phyloP scores from a whole-genome alignment of 2,888 invertebrate species.

The Petrolisthes manimaculis region DNA sequence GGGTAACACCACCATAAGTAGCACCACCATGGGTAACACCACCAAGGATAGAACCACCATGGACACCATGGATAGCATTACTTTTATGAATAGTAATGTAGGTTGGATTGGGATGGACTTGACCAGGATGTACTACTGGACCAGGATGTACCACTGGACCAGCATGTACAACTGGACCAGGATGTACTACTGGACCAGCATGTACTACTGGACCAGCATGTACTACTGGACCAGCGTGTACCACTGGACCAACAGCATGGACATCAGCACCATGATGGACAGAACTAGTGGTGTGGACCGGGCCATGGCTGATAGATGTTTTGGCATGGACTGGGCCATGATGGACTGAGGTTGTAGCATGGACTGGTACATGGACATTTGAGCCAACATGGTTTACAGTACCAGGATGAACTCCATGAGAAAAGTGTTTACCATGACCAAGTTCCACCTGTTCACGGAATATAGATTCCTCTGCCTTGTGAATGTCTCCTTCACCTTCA shows the following conservation, averaged over 20 bases:
- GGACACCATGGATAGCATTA: neutral
- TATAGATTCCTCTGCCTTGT: conserved; percentile 18
- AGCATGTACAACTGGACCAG: conserved; percentile 2
- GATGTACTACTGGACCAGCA: neutral
- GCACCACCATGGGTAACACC: neutral
- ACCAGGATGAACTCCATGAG: neutral
- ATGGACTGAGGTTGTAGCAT: too few relatives aligned
- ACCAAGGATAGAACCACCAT: neutral
- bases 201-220: conserved; percentile 9
- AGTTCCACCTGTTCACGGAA: neutral
- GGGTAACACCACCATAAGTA: neutral
- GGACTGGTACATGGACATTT: too few relatives aligned
- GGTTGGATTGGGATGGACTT: neutral
- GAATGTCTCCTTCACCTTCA: conserved; percentile 8
- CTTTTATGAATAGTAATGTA: too few relatives aligned
- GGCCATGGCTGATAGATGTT: too few relatives aligned
- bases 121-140: conserved; percentile 4
- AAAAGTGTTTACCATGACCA: neutral
- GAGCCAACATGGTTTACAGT: neutral
- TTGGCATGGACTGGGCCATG: neutral
- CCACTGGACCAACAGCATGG: neutral
- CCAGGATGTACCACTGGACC: conserved; percentile 1
- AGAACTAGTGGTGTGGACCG: neutral
- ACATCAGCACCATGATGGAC: conserved; percentile 1
- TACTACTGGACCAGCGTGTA: neutral